Base-by-base conservation (phyloP, 2,888 invertebrate species). In the Rhingia campestris region DNA sequence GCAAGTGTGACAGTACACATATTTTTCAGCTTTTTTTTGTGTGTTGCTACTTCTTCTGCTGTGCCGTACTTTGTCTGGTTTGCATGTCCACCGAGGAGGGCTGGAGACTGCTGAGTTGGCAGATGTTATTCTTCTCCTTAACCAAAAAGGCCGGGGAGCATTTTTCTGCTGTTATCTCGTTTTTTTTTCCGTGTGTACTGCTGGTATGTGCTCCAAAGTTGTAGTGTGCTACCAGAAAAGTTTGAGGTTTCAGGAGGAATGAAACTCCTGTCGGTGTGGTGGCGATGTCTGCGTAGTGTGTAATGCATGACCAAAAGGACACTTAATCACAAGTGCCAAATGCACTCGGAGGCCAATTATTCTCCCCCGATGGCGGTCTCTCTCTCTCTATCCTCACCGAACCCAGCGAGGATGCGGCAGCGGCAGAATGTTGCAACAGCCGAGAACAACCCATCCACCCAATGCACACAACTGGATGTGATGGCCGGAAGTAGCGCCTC, bases 241-340 rank as follows among this genome's bases (percentile, higher is more conserved):
- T 79, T 84, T 84, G 79, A 84, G 84, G 84, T 80, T 80, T 80
- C 69, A 64, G 53, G 22, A 22, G 59, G 69, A 76, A 72, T 61
- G 61, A 61, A 74, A 72, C 54, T 70, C 32, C 35, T 9, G 54
- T 49, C 61, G 53, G 49, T 49, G 33, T 51, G 49, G 41, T 41
- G 53, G 53, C 22, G 22, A 22, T 73, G 67, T 63, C 70, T 80
- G 81, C 85, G 67, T 72, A 81, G 81, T 70, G 72, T 85, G 85
- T 85, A 80, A 81, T 85, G 75, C 80, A 84, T 84, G 84, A 75
- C 80, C 84, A 75, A 84, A 75, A 81, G 72, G 75, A 76, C 75
- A 85, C 85, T 85, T 85, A 81, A 85, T 85, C 85, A 85, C 81
- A 85, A 85, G 85, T 85, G 85, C 85, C 85, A 85, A 85, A 80